Base-by-base conservation (phyloP, 2,888 invertebrate genomes). In the Toxonevra muliebris region DNA sequence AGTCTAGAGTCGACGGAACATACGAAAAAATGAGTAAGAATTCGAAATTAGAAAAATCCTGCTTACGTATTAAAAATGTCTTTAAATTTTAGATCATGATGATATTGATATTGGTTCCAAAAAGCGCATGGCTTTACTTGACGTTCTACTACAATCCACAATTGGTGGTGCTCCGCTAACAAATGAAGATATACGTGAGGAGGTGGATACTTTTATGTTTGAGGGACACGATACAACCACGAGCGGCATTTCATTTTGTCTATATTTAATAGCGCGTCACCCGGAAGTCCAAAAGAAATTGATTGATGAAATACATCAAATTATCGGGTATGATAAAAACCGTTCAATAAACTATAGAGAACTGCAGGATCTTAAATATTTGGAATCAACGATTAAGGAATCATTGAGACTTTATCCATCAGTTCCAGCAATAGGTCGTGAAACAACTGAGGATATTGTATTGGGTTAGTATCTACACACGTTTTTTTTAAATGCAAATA, bases 371-470 rank as follows among this genome's bases (percentile, higher is more conserved):
- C 69, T 84, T 0, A 81, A 80, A 66, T 83, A 80, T 57, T 82
- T 91, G 70, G 91, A 91, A 68, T 87, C 88, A 69, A 90, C 90
- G 62, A 88, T 92, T 20, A 91, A 91, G 77, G 91, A 91, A 80
- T 85, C 89, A 0, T 74, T 91, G 69, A 83, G 91, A 42, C 76
- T 91, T 15, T 89, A 88, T 76, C 91, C 91, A 0, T 89, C 90
- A 57, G 90, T 91, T 1, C 89, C 89, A 45, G 85, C 90, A 41
- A 87, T 92, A 57, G 87, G 88, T 8, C 86, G 91, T 45, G 74
- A 74, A 42, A 72, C 90, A 12, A 82, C 80, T 0, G 87, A 89
- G 75, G 86, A 88, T 71, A 80, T 88, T 8, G 80, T 80, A 58
- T 78, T 90, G 73, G 88, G 90, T 65, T 30, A 50, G 64, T 43